These are phyloP conservation scores for Natrix natrix DNA, from an alignment of 2,797 vertebrate species.

Conservation along the genomic window DNA sequence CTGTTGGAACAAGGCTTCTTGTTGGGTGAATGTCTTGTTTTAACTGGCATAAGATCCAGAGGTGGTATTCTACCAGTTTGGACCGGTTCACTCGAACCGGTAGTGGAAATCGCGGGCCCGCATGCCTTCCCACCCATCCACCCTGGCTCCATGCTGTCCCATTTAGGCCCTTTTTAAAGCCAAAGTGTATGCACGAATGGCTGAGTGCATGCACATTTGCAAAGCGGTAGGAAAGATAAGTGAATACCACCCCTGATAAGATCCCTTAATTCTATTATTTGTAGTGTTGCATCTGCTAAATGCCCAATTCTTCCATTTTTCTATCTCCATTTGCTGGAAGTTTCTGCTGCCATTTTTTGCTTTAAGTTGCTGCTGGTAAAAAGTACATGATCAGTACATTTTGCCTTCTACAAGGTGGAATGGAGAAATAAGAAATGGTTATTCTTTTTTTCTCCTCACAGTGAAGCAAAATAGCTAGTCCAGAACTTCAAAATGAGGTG, in stretches of 20 bases:
- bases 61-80: too few species aligned
- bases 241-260: not conserved
- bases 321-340: not conserved
- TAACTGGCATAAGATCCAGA: not conserved
- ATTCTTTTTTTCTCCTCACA: not conserved
- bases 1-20: constrained; percentile 5
- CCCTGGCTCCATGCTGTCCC: too few species aligned
- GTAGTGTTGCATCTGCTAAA: not conserved
- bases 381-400: not conserved
- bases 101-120: too few species aligned
- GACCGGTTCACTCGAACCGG: too few species aligned
- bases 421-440: not conserved
- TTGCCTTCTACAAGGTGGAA: not conserved
- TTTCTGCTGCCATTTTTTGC: not conserved
- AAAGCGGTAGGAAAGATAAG: too few species aligned
- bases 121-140: too few species aligned
- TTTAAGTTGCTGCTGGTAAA: not conserved
- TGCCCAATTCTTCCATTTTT: not conserved
- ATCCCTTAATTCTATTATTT: not conserved
- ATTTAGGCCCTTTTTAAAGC: too few species aligned
- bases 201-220: too few species aligned
- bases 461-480: not conserved
- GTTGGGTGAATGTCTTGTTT: not conserved
- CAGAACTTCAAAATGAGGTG: not conserved
- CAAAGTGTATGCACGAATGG: too few species aligned